Conservation (phyloP, 2,888 invertebrate genomes). For the Drosophila austrosaltans region DNA sequence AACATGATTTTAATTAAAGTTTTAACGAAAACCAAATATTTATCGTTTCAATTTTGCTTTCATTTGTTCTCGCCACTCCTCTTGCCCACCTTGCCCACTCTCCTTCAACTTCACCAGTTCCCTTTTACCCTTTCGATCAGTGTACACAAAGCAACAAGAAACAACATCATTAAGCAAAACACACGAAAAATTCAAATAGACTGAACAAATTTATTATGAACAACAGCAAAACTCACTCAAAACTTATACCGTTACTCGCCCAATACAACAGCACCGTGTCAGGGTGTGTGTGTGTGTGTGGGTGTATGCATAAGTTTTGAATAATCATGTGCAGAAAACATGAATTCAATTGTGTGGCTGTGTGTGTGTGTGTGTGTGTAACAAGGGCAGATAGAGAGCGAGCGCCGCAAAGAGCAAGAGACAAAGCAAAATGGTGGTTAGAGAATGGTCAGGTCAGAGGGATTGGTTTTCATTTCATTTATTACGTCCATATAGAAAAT, state of each 20-base stretch:
- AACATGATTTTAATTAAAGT: conserved; percentile 77
- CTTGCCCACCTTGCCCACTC: not conserved
- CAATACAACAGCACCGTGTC: no score
- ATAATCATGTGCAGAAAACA: conserved; percentile 38
- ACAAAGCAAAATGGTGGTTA: conserved; percentile 29
- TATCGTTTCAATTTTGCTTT: conserved; percentile 77
- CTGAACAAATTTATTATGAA: conserved; percentile 40
- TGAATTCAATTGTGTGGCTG: conserved; percentile 38
- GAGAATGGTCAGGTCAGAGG: conserved; percentile 16
- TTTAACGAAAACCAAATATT: conserved; percentile 79
- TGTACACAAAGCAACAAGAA: conserved; percentile 26
- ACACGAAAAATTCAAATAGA: conserved; percentile 64
- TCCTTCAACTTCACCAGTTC: no score
- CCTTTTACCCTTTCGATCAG: not conserved
- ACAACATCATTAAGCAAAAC: conserved; percentile 67
- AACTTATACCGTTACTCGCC: conserved; percentile 50
- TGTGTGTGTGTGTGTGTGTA: conserved; percentile 56
- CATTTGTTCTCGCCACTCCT: conserved; percentile 58
- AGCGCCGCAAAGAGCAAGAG: conserved; percentile 7
- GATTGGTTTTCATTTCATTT: conserved; percentile 49
- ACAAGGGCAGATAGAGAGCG: conserved; percentile 37
- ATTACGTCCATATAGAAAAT: conserved; percentile 54
- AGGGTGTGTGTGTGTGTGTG: conserved; percentile 7
- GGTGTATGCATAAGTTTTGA: conserved; percentile 18
- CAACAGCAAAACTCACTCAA: conserved; percentile 63